Conservation (phyloP, 1,140 invertebrate genomes). For the Plodia interpunctella region DNA sequence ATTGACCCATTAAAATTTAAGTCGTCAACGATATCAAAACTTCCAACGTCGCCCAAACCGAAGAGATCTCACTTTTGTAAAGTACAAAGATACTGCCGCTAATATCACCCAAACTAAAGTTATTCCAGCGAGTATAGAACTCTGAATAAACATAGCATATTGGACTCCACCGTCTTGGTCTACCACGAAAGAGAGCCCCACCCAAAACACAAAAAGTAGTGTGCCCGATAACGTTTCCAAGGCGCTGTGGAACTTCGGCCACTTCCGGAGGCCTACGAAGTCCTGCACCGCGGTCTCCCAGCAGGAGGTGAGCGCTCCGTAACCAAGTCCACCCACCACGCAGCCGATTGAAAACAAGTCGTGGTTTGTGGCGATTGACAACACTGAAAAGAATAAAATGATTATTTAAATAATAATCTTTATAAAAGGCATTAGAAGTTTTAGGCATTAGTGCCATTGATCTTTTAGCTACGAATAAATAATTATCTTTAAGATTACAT, state of each 20-base stretch:
- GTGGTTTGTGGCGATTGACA: conserved; percentile 47
- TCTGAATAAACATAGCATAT: conserved; percentile 47
- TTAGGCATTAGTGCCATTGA: too few relatives aligned
- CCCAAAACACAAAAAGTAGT: conserved; percentile 36
- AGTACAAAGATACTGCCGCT: conserved; percentile 42
- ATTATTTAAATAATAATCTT: too few relatives aligned
- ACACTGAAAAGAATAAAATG: conserved; percentile 44
- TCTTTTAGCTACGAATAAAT: too few relatives aligned
- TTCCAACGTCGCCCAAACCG: conserved; percentile 33
- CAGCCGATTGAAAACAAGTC: conserved; percentile 59
- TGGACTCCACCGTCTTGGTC: conserved; percentile 40
- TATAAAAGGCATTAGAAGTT: too few relatives aligned
- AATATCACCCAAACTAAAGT: conserved; percentile 50
- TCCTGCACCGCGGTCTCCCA: conserved; percentile 59
- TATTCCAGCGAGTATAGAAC: conserved; percentile 33
- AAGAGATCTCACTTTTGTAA: conserved; percentile 47
- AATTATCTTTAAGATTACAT: too few relatives aligned
- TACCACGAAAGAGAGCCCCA: conserved; percentile 40
- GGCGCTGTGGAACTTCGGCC: conserved; percentile 63
- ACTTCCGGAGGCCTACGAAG: conserved; percentile 59
- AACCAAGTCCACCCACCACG: conserved; percentile 56
- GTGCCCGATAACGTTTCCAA: conserved; percentile 56
- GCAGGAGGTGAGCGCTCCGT: conserved; percentile 54
- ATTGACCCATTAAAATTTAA: background rate
- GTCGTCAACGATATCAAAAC: conserved; percentile 14